phyloP scores from a whole-genome alignment of 2,888 invertebrate species.

The Mongoloraphidia duomilia region DNA sequence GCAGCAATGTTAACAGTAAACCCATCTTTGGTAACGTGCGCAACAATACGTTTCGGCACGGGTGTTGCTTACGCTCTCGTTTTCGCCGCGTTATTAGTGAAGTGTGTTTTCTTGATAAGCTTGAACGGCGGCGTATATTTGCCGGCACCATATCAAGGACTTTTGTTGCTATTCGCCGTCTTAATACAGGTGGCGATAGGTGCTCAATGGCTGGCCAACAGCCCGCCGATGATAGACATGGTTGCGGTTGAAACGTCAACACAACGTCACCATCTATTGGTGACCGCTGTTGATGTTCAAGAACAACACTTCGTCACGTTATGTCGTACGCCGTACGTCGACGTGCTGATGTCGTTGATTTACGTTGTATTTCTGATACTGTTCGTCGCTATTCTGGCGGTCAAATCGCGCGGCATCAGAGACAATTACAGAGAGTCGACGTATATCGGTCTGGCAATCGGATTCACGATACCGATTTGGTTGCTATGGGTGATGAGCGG shows the following conservation, averaged over 20 bases:
- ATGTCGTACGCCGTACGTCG: constrained; percentile 54
- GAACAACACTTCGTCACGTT: constrained; percentile 28
- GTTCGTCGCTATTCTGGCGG: constrained; percentile 70
- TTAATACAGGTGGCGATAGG: constrained; percentile 79
- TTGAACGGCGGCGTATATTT: constrained; percentile 83
- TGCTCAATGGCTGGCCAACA: constrained; percentile 69
- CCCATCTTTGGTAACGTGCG: constrained; percentile 67
- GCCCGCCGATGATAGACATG: constrained; percentile 49
- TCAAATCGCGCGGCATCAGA: constrained; percentile 74
- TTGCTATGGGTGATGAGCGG: constrained; percentile 74
- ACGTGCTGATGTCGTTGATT: constrained; percentile 61
- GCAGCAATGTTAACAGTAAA: constrained; percentile 65
- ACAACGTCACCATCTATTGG: constrained; percentile 26
- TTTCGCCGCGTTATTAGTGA: constrained; percentile 82
- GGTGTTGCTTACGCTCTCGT: constrained; percentile 74
- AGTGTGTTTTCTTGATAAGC: constrained; percentile 85
- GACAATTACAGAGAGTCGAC: constrained; percentile 90
- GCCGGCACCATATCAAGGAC: constrained; percentile 82
- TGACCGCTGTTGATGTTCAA: constrained; percentile 26
- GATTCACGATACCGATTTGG: constrained; percentile 78
- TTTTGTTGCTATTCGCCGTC: constrained; percentile 79
- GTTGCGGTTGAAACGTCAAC: constrained; percentile 17
- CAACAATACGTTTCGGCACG: constrained; percentile 65
- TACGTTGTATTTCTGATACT: constrained; percentile 75
- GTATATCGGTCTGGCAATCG: constrained; percentile 79